phyloP scores from a whole-genome alignment of 2,113 vertebrate species.

The Entomyzon cyanotis region DNA sequence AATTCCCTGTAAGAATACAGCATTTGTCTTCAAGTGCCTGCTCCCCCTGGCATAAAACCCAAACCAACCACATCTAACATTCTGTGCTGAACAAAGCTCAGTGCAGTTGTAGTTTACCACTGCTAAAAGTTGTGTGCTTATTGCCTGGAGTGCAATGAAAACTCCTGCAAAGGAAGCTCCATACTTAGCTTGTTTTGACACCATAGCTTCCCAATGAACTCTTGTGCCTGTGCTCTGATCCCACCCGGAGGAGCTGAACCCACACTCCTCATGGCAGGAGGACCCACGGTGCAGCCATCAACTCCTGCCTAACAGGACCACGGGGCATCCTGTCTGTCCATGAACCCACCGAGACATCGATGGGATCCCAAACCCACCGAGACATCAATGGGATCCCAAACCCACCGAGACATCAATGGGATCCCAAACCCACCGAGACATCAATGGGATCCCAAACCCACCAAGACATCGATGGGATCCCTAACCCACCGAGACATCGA shows the following conservation, averaged over 20 bases:
- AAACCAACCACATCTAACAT: conserved; percentile 64
- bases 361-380: too few species aligned
- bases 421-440: too few species aligned
- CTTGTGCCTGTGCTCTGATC: neutral
- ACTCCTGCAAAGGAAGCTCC: neutral
- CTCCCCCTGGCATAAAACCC: conserved; percentile 54
- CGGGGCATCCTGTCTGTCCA: fast-evolving
- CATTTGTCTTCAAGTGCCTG: conserved; percentile 68
- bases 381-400: too few species aligned
- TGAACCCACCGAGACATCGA: fast-evolving
- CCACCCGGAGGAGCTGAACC: fast-evolving
- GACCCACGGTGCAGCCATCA: neutral
- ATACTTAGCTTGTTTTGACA: neutral
- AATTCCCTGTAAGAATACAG: conserved; percentile 57
- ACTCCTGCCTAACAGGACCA: neutral
- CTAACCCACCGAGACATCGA: fast-evolving
- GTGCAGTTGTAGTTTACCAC: conserved; percentile 74
- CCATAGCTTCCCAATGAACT: neutral
- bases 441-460: neutral
- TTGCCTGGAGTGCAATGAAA: conserved; percentile 25
- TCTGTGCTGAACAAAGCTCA: conserved; percentile 72
- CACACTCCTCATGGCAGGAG: neutral
- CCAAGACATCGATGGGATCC: fast-evolving
- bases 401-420: too few species aligned
- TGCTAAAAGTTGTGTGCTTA: conserved; percentile 67